These are phyloP conservation scores for Thalassarche chlororhynchos DNA, from an alignment of 2,113 vertebrate genomes.

Conservation along the genomic window DNA sequence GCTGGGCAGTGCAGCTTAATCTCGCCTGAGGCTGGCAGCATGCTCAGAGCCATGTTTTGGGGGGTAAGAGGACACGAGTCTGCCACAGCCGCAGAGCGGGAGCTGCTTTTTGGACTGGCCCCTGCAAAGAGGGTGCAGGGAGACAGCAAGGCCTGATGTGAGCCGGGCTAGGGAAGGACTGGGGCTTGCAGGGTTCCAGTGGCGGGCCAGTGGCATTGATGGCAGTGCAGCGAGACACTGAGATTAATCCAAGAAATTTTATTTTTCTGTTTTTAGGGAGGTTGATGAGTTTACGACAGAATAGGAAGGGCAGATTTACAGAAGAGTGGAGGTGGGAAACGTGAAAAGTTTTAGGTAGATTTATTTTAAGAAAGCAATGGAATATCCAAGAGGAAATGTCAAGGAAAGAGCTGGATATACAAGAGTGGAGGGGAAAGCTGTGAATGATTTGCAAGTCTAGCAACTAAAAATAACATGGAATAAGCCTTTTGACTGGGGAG, in stretches of 20 bases:
- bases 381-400: conserved; percentile 13
- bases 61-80: not conserved
- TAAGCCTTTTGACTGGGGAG: not conserved
- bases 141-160: not conserved
- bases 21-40: not conserved
- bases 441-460: not conserved
- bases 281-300: not conserved
- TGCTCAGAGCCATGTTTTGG: not conserved
- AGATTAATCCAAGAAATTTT: not conserved
- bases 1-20: not conserved
- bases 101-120: not conserved
- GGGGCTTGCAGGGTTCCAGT: not conserved
- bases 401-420: not conserved
- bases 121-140: not conserved
- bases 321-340: not conserved
- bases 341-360: not conserved
- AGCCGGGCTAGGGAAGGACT: not conserved
- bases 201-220: not conserved
- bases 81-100: not conserved
- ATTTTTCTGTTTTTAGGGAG: not conserved
- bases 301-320: not conserved
- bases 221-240: not conserved
- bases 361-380: conserved; percentile 8
- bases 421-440: not conserved
- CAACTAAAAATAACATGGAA: not conserved